These are phyloP conservation scores for Danio choprae DNA, from an alignment of 2,797 vertebrate genomes.

Conservation along the genomic window DNA sequence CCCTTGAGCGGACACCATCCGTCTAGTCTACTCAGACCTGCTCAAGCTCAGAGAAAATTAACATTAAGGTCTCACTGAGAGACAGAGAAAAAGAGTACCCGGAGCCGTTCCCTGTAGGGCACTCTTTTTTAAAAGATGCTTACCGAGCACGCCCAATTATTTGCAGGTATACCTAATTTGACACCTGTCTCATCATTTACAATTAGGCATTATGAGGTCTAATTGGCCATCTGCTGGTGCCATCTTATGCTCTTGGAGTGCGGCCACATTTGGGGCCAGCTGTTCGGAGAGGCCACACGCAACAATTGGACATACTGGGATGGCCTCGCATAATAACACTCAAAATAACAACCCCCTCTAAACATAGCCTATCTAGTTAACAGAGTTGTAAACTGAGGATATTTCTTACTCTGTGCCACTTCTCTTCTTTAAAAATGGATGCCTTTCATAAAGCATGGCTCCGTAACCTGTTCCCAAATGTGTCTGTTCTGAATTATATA, in stretches of 20 bases:
- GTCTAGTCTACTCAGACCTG: slow-evolving; percentile 2
- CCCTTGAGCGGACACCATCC: slow-evolving; percentile 5
- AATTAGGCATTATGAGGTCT: slow-evolving; percentile 80
- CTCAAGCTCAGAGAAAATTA: background rate
- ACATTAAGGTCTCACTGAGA: background rate
- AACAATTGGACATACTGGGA: slow-evolving; percentile 26
- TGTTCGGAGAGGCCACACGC: slow-evolving; percentile 67
- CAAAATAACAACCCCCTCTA: background rate
- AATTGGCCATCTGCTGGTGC: slow-evolving; percentile 81
- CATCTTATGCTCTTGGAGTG: slow-evolving; percentile 78
- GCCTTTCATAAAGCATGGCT: background rate
- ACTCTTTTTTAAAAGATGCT: slow-evolving; percentile 9
- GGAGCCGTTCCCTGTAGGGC: background rate
- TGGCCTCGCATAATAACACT: slow-evolving; percentile 1
- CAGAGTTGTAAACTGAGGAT: background rate
- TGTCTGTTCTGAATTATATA: background rate
- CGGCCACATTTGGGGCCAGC: slow-evolving; percentile 72
- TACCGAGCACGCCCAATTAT: slow-evolving; percentile 63
- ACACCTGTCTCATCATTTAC: slow-evolving; percentile 82
- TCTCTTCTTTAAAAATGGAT: background rate
- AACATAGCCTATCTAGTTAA: background rate
- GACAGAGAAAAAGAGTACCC: slow-evolving; percentile 11
- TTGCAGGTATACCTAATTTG: slow-evolving; percentile 77
- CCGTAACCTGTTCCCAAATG: background rate
- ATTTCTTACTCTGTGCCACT: background rate